These are phyloP conservation scores for Cyrtorhinus lividipennis DNA, from an alignment of 1,140 invertebrate genomes.

Conservation along the genomic window DNA sequence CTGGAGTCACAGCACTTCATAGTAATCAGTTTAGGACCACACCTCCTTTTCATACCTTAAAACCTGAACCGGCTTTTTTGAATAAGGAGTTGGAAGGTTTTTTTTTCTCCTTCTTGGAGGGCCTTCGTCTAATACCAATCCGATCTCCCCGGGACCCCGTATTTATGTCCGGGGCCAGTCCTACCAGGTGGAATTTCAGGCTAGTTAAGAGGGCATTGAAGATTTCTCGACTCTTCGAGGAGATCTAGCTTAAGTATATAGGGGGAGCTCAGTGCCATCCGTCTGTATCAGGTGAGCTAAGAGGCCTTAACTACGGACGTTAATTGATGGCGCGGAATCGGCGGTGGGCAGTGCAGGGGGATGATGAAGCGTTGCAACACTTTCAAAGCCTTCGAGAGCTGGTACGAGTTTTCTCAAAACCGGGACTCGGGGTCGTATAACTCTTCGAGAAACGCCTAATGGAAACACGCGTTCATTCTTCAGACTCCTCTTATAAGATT, in stretches of 20 bases:
- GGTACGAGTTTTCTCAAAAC: too few species aligned
- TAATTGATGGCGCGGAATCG: neutral
- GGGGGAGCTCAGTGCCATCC: neutral
- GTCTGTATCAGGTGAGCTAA: neutral
- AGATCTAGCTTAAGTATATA: neutral
- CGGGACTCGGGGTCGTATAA: too few species aligned
- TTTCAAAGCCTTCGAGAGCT: too few species aligned
- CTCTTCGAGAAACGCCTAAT: too few species aligned
- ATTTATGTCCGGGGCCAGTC: neutral
- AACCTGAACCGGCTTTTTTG: too few species aligned
- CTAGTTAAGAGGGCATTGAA: neutral
- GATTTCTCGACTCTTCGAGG: neutral
- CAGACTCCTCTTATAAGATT: too few species aligned
- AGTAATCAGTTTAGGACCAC: neutral
- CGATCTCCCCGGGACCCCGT: too few species aligned
- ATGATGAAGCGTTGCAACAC: too few species aligned
- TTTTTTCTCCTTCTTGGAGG: too few species aligned
- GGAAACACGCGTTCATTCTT: too few species aligned
- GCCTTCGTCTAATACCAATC: too few species aligned
- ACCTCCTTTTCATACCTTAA: neutral
- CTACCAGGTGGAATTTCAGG: neutral
- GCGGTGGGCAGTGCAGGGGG: neutral
- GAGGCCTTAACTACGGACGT: neutral
- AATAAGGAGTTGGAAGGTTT: too few species aligned
- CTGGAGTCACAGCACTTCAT: neutral